A percentile compares a stretch with the other conserved stretches of the same genome.
phyloP scores from a whole-genome alignment of 1,140 invertebrate species.

The Helicoverpa zea region DNA sequence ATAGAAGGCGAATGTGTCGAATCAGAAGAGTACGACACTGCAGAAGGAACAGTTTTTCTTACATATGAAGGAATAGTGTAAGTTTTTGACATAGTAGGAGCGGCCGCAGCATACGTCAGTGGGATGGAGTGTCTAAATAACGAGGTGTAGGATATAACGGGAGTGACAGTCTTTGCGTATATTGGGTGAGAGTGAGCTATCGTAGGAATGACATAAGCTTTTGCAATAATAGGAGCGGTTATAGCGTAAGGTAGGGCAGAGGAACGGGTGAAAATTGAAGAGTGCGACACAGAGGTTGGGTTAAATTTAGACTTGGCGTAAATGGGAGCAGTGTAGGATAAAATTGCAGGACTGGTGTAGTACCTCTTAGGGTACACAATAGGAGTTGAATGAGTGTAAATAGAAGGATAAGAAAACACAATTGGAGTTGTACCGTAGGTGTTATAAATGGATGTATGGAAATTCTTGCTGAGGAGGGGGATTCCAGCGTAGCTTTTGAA shows the following conservation, averaged over 20 bases:
- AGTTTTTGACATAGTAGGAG: constrained; percentile 45
- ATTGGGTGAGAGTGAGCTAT: constrained; percentile 60
- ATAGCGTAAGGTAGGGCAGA: neutral
- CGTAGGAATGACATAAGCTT: constrained; percentile 47
- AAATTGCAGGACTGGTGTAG: too few species aligned
- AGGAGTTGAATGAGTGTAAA: too few species aligned
- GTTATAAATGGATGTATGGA: too few species aligned
- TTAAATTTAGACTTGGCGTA: too few species aligned
- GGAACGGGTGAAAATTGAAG: constrained; percentile 19
- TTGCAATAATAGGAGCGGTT: constrained; percentile 42
- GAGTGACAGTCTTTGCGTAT: constrained; percentile 49
- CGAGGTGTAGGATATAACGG: constrained; percentile 51
- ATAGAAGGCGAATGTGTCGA: constrained; percentile 41
- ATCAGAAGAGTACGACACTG: constrained; percentile 67
- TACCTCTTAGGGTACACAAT: too few species aligned
- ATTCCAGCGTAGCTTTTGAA: too few species aligned
- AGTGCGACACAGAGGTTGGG: constrained; percentile 35
- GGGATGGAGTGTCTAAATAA: constrained; percentile 47
- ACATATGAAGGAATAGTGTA: constrained; percentile 49
- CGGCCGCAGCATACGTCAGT: constrained; percentile 50
- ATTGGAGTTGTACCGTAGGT: too few species aligned
- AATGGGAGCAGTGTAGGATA: too few species aligned
- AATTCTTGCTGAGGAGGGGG: too few species aligned
- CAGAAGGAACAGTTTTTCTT: constrained; percentile 50
- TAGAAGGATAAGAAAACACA: constrained; percentile 46